Percentiles rank a stretch among this genome's conserved stretches.
Evolutionary conservation across 2,888 invertebrate species (phyloP).

Genomic region (Pterostichus madidus): DNA sequence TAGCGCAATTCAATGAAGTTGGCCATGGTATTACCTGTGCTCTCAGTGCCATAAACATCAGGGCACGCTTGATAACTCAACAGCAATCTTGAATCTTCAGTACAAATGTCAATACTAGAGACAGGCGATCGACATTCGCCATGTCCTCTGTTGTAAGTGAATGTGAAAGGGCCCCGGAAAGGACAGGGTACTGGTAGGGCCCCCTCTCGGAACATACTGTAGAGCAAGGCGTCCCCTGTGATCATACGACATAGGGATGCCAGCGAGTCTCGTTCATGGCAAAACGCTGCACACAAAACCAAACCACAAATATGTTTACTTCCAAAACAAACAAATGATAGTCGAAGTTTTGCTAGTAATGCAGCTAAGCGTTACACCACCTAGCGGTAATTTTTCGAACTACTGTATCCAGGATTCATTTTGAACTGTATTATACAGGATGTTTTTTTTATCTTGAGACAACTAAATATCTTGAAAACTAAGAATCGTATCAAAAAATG

Average conservation of each 20-base stretch:
- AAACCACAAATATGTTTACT: no score
- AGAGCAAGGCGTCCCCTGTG: conserved; percentile 92
- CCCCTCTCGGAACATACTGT: conserved; percentile 93
- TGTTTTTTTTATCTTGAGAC: no score
- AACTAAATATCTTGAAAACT: no score
- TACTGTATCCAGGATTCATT: no score
- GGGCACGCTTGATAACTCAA: conserved; percentile 97
- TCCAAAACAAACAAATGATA: no score
- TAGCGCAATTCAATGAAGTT: no score
- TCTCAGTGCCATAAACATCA: conserved; percentile 93
- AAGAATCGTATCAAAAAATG: no score
- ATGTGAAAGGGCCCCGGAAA: conserved; percentile 92
- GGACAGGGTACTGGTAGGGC: conserved; percentile 95
- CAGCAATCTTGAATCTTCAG: conserved; percentile 92
- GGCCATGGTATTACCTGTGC: conserved; percentile 92
- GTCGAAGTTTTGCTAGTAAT: no score
- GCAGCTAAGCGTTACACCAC: no score
- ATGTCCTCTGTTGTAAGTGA: conserved; percentile 94
- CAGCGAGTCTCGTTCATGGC: conserved; percentile 86
- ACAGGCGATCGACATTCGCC: conserved; percentile 94
- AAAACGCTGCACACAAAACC: conserved; percentile 84
- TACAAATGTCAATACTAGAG: conserved; percentile 96
- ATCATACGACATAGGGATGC: conserved; percentile 91
- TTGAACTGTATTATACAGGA: no score
- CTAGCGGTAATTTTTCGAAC: no score